Evolutionary conservation across 1,140 invertebrate species (phyloP).

Genomic region (Drosophila bipectinata): DNA sequence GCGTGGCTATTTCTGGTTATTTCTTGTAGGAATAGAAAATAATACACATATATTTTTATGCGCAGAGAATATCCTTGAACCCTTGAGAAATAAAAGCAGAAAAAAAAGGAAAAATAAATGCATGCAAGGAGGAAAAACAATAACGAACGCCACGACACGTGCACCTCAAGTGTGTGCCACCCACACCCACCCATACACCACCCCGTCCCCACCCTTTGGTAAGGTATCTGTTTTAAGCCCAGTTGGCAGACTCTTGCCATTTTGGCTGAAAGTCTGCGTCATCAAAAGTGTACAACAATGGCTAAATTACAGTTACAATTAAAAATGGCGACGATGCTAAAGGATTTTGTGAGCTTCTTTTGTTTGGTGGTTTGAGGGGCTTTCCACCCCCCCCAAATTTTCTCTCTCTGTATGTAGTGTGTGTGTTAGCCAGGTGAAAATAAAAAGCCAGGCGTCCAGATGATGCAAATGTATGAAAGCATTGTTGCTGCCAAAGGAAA

Average conservation of each 20-base stretch:
- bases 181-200: neutral
- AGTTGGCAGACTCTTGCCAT: conserved; percentile 37
- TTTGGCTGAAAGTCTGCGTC: conserved; percentile 57
- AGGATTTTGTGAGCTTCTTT: conserved; percentile 36
- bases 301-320: conserved; percentile 83
- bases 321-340: conserved; percentile 72
- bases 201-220: no score
- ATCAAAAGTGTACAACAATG: conserved; percentile 78
- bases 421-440: neutral
- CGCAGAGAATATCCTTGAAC: conserved; percentile 28
- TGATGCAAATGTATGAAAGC: conserved; percentile 37
- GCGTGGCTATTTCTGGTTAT: neutral
- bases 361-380: conserved; percentile 26
- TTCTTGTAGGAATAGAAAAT: neutral
- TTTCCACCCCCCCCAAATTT: neutral
- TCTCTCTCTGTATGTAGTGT: neutral
- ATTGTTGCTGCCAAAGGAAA: conserved; percentile 16
- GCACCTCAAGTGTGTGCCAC: conserved; percentile 35
- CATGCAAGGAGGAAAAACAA: conserved; percentile 16
- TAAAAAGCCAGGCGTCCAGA: conserved; percentile 2
- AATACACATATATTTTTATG: neutral
- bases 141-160: conserved; percentile 51
- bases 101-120: conserved; percentile 4
- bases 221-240: conserved; percentile 18
- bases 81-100: neutral